These are phyloP conservation scores for Ochlodes sylvanus DNA, from an alignment of 2,888 invertebrate species.

Conservation along the genomic window DNA sequence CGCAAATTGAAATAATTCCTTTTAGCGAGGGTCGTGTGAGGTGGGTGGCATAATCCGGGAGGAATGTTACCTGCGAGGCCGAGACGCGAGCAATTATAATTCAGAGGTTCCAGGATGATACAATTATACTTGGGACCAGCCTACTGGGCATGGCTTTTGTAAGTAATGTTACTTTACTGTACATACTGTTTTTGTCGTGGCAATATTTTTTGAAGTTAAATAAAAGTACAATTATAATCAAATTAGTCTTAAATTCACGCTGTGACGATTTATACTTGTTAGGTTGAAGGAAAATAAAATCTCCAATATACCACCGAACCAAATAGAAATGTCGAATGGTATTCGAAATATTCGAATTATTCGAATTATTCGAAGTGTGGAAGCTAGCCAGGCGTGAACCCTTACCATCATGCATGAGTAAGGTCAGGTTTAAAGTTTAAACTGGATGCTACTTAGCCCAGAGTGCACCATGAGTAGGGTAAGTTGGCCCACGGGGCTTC, in stretches of 20 bases:
- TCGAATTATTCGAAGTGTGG: too few species aligned
- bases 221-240: background rate
- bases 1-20: conserved; percentile 27
- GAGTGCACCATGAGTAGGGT: too few species aligned
- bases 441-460: too few species aligned
- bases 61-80: conserved; percentile 11
- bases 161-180: background rate
- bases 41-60: conserved; percentile 9
- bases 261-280: background rate
- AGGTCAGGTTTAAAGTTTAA: too few species aligned
- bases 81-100: conserved; percentile 20
- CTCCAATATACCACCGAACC: too few species aligned
- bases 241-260: background rate
- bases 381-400: too few species aligned
- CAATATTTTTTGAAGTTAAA: background rate
- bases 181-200: background rate
- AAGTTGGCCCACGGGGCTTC: too few species aligned
- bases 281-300: too few species aligned
- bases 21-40: conserved; percentile 14
- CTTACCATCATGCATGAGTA: too few species aligned
- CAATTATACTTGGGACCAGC: conserved; percentile 1
- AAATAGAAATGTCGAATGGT: too few species aligned
- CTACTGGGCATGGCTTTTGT: background rate
- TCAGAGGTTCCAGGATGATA: conserved; percentile 1
- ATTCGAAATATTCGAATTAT: too few species aligned